These are phyloP conservation scores for Fregata magnificens DNA, from an alignment of 2,113 vertebrate species.

Conservation along the genomic window DNA sequence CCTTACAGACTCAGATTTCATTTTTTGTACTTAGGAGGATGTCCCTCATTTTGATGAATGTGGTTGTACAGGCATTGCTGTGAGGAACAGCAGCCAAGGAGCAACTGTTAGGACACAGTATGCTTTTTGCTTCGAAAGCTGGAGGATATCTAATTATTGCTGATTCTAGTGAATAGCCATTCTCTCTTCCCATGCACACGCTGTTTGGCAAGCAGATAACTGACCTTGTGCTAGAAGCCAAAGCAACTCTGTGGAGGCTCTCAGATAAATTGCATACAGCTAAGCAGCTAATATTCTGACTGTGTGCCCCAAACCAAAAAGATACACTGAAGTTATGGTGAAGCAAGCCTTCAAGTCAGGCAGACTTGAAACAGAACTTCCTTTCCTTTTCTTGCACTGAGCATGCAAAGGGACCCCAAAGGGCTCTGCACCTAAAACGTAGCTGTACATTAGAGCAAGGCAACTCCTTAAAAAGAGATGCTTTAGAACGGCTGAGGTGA, in stretches of 20 bases:
- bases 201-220: neutral
- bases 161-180: neutral
- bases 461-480: neutral
- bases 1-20: neutral
- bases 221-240: neutral
- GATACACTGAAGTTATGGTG: neutral
- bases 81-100: neutral
- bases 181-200: fast-evolving
- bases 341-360: neutral
- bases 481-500: neutral
- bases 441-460: neutral
- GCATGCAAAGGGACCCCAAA: neutral
- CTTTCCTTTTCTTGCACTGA: neutral
- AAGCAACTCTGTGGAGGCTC: neutral
- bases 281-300: neutral
- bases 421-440: neutral
- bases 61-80: neutral
- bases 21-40: neutral
- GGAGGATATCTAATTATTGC: neutral
- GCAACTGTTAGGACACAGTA: too few species aligned
- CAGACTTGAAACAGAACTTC: neutral
- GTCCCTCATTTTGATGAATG: neutral
- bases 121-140: neutral
- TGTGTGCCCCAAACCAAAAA: neutral
- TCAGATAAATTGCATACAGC: neutral